A percentile compares a stretch with the other conserved stretches of the same genome.
Evolutionary conservation across 92 coral and sea anemone genomes (phyloP).

Genomic region (Epizoanthus illoricatus): DNA sequence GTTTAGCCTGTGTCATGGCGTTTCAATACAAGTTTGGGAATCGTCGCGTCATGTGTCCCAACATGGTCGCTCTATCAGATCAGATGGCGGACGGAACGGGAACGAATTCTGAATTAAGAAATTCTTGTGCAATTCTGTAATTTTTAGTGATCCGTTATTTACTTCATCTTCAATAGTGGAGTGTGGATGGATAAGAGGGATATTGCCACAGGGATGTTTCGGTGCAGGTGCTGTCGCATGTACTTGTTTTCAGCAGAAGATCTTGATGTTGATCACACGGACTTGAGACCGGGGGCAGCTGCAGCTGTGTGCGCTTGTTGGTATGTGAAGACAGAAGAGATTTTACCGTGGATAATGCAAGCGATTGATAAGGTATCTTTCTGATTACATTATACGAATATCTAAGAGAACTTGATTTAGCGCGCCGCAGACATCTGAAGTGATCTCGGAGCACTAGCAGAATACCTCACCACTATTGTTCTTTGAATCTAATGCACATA

Average conservation of each 20-base stretch:
- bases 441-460: too few species aligned
- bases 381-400: too few species aligned
- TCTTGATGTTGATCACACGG: slow-evolving; percentile 36
- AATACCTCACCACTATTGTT: too few species aligned
- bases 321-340: slow-evolving; percentile 59
- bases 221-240: slow-evolving; percentile 76
- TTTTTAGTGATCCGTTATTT: background rate
- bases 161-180: background rate
- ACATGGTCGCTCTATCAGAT: too few species aligned
- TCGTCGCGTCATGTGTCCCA: too few species aligned
- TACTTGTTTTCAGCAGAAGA: slow-evolving; percentile 52
- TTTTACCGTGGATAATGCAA: slow-evolving; percentile 65
- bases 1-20: too few species aligned
- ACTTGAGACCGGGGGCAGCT: background rate
- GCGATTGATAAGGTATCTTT: slow-evolving; percentile 63
- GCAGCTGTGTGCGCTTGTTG: slow-evolving; percentile 54
- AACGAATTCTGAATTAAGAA: too few species aligned
- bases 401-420: too few species aligned
- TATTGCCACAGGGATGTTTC: slow-evolving; percentile 34
- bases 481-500: too few species aligned
- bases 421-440: too few species aligned
- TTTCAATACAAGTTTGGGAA: too few species aligned
- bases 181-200: background rate
- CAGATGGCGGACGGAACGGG: slow-evolving; percentile 27
- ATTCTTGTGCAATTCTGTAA: background rate